Evolutionary conservation across 2,797 vertebrate species (phyloP).

Genomic region (Muscicapa comitata): DNA sequence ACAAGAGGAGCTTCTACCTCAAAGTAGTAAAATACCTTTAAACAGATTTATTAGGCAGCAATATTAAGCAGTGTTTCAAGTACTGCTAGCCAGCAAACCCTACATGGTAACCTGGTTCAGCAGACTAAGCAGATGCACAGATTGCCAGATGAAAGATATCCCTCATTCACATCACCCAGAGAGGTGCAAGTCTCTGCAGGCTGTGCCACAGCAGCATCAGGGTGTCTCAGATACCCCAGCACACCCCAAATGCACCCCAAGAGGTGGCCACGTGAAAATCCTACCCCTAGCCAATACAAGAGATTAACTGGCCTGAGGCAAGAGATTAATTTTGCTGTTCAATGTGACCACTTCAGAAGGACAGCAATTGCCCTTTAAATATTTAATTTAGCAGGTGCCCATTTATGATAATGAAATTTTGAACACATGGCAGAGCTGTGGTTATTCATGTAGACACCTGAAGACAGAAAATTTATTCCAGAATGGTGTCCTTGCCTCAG

Average conservation of each 20-base stretch:
- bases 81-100: neutral
- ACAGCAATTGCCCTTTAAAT: neutral
- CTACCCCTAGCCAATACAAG: neutral
- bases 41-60: neutral
- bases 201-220: rapidly evolving
- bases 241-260: neutral
- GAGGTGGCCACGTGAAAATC: rapidly evolving
- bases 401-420: neutral
- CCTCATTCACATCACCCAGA: neutral
- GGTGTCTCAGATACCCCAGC: neutral
- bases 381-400: neutral
- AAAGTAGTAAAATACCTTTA: neutral
- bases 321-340: neutral
- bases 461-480: neutral
- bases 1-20: neutral
- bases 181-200: neutral
- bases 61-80: neutral
- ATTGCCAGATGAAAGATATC: neutral
- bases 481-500: neutral
- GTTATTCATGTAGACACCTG: neutral
- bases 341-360: neutral
- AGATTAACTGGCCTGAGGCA: neutral
- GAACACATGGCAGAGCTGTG: neutral
- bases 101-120: neutral
- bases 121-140: neutral